Percentiles rank a stretch among this genome's conserved stretches.
phyloP scores from a whole-genome alignment of 30 jellyfish, hydroid and myxozoan species.

The Calvadosia cruxmelitensis region DNA sequence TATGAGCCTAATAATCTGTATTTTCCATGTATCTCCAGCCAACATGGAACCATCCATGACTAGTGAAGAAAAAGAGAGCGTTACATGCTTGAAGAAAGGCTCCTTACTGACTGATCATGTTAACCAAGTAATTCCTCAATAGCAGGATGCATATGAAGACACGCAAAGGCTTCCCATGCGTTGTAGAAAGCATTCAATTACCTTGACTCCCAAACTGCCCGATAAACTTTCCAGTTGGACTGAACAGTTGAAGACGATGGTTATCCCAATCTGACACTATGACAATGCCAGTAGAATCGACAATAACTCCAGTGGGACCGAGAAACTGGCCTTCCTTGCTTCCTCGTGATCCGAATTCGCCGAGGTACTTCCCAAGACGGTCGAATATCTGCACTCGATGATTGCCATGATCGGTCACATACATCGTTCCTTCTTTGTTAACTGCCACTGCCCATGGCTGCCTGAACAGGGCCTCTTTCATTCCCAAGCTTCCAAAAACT shows the following conservation, averaged over 20 bases:
- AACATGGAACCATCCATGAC: too few species aligned
- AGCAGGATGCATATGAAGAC: too few species aligned
- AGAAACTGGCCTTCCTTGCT: slow-evolving; percentile 77
- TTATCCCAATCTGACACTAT: slow-evolving; percentile 89
- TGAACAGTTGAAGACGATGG: slow-evolving; percentile 79
- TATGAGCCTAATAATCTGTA: too few species aligned
- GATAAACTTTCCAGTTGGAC: slow-evolving; percentile 69
- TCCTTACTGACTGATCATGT: too few species aligned
- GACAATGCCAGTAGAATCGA: slow-evolving; percentile 74
- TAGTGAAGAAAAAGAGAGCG: too few species aligned
- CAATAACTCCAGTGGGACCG: slow-evolving; percentile 87
- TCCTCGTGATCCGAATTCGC: slow-evolving; percentile 77
- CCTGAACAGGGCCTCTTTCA: slow-evolving; percentile 58
- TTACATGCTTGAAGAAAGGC: too few species aligned
- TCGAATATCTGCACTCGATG: slow-evolving; percentile 76
- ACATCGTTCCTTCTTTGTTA: slow-evolving; percentile 50
- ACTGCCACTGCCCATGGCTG: slow-evolving; percentile 87
- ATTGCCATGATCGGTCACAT: slow-evolving; percentile 80
- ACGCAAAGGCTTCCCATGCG: too few species aligned
- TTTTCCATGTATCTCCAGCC: too few species aligned
- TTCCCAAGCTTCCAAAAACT: slow-evolving; percentile 63
- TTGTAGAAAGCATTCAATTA: too few species aligned
- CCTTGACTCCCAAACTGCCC: slow-evolving; percentile 75
- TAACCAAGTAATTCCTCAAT: too few species aligned
- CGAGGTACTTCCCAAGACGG: slow-evolving; percentile 45